Conservation (phyloP, 2,888 invertebrate genomes). For the Drosophila aldrichi region DNA sequence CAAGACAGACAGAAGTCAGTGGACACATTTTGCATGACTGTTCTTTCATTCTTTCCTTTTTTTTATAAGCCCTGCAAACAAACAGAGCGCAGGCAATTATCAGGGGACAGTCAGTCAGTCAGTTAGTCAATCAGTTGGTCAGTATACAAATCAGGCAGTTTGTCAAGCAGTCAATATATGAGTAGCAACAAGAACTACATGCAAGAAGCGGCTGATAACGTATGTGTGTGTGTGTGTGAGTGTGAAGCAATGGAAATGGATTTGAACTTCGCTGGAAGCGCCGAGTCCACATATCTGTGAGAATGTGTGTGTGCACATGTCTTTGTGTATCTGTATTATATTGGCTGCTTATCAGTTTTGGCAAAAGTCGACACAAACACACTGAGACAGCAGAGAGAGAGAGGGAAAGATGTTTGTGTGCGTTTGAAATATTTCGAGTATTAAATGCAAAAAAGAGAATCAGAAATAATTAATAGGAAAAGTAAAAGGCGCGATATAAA, state of each 20-base stretch:
- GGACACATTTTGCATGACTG: constrained; percentile 44
- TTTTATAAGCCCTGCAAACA: constrained; percentile 28
- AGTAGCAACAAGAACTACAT: constrained; percentile 69
- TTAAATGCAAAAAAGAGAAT: constrained; percentile 44
- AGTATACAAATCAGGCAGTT: constrained; percentile 27
- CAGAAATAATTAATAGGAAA: constrained; percentile 47
- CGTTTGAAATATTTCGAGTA: constrained; percentile 47
- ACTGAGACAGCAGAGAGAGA: too few relatives aligned
- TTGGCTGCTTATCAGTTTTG: constrained; percentile 62
- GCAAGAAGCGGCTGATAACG: constrained; percentile 69
- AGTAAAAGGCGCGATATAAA: constrained; percentile 46
- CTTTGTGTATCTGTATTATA: constrained; percentile 28
- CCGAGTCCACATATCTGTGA: not conserved
- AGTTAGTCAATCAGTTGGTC: constrained; percentile 46
- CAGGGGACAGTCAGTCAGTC: constrained; percentile 45
- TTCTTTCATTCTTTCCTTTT: constrained; percentile 15
- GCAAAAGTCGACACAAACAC: constrained; percentile 44
- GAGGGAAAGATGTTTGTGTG: constrained; percentile 44
- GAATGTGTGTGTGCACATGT: constrained; percentile 6
- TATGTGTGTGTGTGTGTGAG: constrained; percentile 12
- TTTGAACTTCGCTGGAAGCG: constrained; percentile 74
- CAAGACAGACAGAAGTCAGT: constrained; percentile 24
- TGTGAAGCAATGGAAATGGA: constrained; percentile 70
- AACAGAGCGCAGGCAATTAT: constrained; percentile 34
- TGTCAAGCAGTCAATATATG: constrained; percentile 23